Conservation (phyloP, 2,113 vertebrate genomes). For the Coptodon rendalli region DNA sequence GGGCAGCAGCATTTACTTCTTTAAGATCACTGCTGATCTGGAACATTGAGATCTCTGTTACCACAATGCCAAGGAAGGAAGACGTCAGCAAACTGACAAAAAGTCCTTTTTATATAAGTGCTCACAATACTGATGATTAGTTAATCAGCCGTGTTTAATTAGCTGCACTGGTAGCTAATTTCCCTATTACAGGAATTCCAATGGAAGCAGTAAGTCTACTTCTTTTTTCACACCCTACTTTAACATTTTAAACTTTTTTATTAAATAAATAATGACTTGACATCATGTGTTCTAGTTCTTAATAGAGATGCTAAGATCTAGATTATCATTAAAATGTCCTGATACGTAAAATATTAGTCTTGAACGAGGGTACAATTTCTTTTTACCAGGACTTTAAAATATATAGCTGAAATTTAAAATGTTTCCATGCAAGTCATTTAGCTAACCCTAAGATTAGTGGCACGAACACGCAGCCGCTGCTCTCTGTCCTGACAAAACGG, state of each 20-base stretch:
- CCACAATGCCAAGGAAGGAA: rapidly evolving
- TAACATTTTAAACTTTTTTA: not conserved
- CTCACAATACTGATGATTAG: not conserved
- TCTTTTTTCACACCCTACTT: not conserved
- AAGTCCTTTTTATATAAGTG: not conserved
- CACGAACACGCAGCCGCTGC: too few relatives aligned
- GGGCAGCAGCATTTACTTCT: not conserved
- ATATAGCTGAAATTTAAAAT: not conserved
- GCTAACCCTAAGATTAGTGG: not conserved
- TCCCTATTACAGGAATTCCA: not conserved
- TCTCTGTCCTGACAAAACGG: too few relatives aligned
- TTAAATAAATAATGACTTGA: not conserved
- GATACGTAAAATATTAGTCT: not conserved
- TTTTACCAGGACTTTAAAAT: not conserved
- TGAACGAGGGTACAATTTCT: not conserved
- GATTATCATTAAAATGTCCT: not conserved
- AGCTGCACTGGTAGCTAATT: not conserved
- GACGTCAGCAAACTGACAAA: not conserved
- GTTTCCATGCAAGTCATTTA: not conserved
- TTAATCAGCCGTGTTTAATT: rapidly evolving
- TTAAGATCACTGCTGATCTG: not conserved
- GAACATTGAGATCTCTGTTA: not conserved
- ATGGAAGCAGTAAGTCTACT: not conserved
- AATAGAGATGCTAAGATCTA: not conserved
- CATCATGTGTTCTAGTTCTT: rapidly evolving